Percentiles rank a stretch among this genome's conserved stretches.
Evolutionary conservation across 2,888 invertebrate species (phyloP).

Genomic region (Meloe dianella): DNA sequence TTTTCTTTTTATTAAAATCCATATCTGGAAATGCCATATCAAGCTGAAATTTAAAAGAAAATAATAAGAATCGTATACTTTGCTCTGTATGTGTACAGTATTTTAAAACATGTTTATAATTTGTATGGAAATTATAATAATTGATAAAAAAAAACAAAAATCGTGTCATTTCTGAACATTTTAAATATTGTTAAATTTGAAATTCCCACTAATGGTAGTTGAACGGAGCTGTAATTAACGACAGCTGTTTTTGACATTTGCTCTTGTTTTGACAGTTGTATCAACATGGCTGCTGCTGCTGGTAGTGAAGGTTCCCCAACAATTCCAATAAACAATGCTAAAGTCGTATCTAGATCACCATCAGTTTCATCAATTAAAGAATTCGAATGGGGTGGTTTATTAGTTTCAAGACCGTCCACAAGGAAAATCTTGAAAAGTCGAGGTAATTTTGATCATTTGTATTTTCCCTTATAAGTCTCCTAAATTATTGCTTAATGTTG

Average conservation of each 20-base stretch:
- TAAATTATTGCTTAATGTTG: background rate
- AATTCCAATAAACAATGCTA: constrained; percentile 46
- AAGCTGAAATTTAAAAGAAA: constrained; percentile 50
- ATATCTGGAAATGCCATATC: constrained; percentile 62
- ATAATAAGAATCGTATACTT: constrained; percentile 53
- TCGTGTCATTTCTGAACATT: background rate
- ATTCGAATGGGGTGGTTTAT: constrained; percentile 56
- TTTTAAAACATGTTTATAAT: constrained; percentile 83
- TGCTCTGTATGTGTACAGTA: constrained; percentile 73
- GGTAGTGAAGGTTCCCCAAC: constrained; percentile 59
- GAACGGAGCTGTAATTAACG: constrained; percentile 1
- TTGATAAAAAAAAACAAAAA: constrained; percentile 43
- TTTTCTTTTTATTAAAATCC: constrained; percentile 51
- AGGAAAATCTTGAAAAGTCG: constrained; percentile 39
- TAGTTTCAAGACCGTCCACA: constrained; percentile 47
- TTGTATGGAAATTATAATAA: constrained; percentile 79
- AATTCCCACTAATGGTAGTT: background rate
- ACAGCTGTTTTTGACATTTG: constrained; percentile 29
- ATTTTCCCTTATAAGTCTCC: too few relatives aligned
- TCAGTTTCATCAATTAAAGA: constrained; percentile 65
- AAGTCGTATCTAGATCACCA: constrained; percentile 63
- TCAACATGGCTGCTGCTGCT: constrained; percentile 56
- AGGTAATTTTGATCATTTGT: constrained; percentile 33
- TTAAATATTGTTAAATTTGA: background rate
- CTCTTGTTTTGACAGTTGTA: constrained; percentile 20